phyloP scores from a whole-genome alignment of 2,797 vertebrate genomes.

The Liparis tanakae region DNA sequence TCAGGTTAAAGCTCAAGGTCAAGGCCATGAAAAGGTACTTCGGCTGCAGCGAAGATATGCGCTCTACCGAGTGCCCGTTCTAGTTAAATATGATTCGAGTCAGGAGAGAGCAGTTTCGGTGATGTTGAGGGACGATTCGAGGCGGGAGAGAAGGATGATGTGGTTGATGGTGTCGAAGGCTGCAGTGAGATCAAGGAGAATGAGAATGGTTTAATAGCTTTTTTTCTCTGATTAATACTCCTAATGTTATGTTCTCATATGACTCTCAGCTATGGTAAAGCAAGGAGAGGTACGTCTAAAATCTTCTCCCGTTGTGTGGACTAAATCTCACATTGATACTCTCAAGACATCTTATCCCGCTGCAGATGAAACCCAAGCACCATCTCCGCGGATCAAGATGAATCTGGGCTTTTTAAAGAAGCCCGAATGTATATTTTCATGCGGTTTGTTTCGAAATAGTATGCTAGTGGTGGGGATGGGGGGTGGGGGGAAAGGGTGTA shows the following conservation, averaged over 20 bases:
- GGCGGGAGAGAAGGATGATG: too few relatives aligned
- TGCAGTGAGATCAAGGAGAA: too few relatives aligned
- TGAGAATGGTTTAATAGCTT: neutral
- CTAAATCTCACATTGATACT: constrained; percentile 26
- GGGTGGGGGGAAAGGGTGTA: neutral
- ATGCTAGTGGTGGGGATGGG: constrained; percentile 20
- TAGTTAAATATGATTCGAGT: too few relatives aligned
- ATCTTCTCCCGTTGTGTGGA: constrained; percentile 12
- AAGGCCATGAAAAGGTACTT: too few relatives aligned
- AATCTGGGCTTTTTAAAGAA: constrained; percentile 24
- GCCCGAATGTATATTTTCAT: constrained; percentile 34
- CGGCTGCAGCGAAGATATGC: too few relatives aligned
- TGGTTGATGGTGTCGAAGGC: too few relatives aligned
- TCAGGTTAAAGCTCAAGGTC: too few relatives aligned
- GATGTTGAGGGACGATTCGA: too few relatives aligned
- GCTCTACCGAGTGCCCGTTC: too few relatives aligned
- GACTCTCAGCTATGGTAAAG: constrained; percentile 22
- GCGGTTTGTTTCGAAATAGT: constrained; percentile 41
- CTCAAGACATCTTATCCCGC: constrained; percentile 22
- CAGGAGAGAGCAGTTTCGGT: too few relatives aligned
- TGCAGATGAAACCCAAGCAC: constrained; percentile 28
- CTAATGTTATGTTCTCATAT: constrained; percentile 9
- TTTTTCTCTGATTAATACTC: constrained; percentile 8
- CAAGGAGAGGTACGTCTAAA: constrained; percentile 11
- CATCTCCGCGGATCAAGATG: constrained; percentile 22